Percentiles rank a stretch among this genome's conserved stretches.
Conservation (phyloP, 2,888 invertebrate genomes). For the Orthosia gracilis region DNA sequence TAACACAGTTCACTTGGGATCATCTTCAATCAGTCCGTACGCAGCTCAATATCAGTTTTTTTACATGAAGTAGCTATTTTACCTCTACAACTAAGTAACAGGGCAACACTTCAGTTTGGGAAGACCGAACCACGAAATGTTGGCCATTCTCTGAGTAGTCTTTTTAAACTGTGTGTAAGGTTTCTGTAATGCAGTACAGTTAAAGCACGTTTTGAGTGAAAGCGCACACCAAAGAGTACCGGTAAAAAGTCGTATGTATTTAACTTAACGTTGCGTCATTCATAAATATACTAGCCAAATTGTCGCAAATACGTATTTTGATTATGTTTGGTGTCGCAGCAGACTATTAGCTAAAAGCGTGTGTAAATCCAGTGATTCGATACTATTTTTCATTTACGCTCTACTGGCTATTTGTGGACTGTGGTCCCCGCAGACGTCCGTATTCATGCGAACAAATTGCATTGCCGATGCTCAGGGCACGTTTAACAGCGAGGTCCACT, state of each 20-base stretch:
- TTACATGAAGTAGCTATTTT: too few relatives aligned
- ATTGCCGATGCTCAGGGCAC: neutral
- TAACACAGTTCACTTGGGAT: neutral
- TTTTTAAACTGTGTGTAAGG: too few relatives aligned
- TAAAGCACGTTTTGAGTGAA: too few relatives aligned
- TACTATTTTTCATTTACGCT: conserved; percentile 17
- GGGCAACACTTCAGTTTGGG: too few relatives aligned
- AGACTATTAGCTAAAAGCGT: neutral
- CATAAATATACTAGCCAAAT: neutral
- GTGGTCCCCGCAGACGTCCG: neutral
- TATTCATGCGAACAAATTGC: conserved; percentile 27
- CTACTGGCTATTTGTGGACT: neutral
- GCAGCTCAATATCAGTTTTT: too few relatives aligned
- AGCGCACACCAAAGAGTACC: too few relatives aligned
- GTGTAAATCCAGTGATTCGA: conserved; percentile 3
- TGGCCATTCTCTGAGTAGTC: too few relatives aligned
- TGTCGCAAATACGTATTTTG: neutral
- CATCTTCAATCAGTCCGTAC: too few relatives aligned
- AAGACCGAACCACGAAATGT: too few relatives aligned
- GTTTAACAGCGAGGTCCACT: neutral
- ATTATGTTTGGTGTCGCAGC: neutral
- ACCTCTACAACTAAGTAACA: too few relatives aligned
- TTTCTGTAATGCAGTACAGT: too few relatives aligned
- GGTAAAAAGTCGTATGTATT: too few relatives aligned
- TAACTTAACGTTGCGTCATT: neutral